Conservation (phyloP, 2,888 invertebrate genomes). For the Hesperia comma region DNA sequence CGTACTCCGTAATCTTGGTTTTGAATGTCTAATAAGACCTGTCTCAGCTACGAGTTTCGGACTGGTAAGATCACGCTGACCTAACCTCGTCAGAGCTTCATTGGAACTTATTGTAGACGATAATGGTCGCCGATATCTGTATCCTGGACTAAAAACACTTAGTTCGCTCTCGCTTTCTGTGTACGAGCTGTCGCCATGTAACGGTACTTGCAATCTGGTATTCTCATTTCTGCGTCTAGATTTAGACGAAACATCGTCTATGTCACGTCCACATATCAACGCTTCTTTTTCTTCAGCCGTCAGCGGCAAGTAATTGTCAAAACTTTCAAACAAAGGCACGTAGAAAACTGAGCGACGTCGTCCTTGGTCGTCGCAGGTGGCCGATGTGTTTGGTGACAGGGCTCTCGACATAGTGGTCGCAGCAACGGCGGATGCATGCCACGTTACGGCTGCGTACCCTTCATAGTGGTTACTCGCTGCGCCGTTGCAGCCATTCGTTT, state of each 20-base stretch:
- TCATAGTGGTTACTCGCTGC: constrained; percentile 60
- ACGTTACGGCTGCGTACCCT: constrained; percentile 65
- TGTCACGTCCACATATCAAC: constrained; percentile 65
- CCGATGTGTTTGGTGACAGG: constrained; percentile 62
- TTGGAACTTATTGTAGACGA: constrained; percentile 76
- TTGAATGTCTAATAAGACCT: constrained; percentile 61
- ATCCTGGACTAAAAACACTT: constrained; percentile 70
- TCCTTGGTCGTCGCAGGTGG: constrained; percentile 77
- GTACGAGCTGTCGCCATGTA: constrained; percentile 69
- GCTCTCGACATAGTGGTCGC: constrained; percentile 70
- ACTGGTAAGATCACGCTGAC: constrained; percentile 70
- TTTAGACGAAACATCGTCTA: constrained; percentile 56
- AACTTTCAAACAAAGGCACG: constrained; percentile 87
- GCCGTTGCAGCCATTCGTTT: constrained; percentile 68
- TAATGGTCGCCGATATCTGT: constrained; percentile 70
- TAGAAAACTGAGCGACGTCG: constrained; percentile 90
- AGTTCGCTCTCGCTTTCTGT: constrained; percentile 79
- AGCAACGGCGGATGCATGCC: constrained; percentile 66
- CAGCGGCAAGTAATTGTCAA: constrained; percentile 83
- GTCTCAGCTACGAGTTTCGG: constrained; percentile 72
- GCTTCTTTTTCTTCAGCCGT: constrained; percentile 77
- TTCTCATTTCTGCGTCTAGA: constrained; percentile 65
- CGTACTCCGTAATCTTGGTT: constrained; percentile 72
- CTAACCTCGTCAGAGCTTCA: constrained; percentile 70
- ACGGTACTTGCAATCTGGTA: constrained; percentile 59